Evolutionary conservation across 2,888 invertebrate species (phyloP).

Genomic region (Spatulosminthurus flaviceps): DNA sequence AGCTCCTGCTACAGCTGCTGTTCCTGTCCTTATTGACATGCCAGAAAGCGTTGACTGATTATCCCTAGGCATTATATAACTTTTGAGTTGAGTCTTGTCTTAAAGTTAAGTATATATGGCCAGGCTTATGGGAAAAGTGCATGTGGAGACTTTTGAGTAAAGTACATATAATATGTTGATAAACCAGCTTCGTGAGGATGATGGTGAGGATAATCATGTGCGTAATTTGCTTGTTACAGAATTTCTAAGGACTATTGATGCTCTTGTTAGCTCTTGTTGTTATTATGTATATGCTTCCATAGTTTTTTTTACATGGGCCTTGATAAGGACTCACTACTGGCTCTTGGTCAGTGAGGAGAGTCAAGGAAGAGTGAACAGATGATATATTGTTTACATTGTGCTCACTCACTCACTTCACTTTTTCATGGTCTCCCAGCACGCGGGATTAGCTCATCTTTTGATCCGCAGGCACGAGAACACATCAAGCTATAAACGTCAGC

Average conservation of each 20-base stretch:
- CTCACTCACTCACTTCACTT: neutral
- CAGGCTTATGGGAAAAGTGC: no score
- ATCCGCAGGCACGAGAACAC: neutral
- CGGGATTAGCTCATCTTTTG: no score
- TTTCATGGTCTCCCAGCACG: neutral
- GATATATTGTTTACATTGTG: constrained; percentile 30
- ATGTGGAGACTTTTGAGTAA: neutral
- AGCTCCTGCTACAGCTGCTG: neutral
- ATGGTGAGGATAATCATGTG: constrained; percentile 21
- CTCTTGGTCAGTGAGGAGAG: neutral
- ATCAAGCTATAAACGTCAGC: neutral
- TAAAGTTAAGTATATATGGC: no score
- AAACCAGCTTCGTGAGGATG: constrained; percentile 10
- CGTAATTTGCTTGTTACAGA: constrained; percentile 20
- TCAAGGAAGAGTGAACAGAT: neutral
- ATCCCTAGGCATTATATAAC: neutral
- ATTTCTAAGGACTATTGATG: neutral
- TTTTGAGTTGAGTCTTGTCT: no score
- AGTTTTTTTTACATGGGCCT: neutral
- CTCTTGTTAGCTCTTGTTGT: neutral
- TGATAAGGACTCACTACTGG: no score
- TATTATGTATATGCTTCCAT: neutral
- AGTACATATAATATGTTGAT: neutral
- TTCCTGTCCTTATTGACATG: neutral
- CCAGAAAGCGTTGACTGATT: neutral